Evolutionary conservation across 92 coral and sea anemone genomes (phyloP).

Genomic region (Bergia sp.): DNA sequence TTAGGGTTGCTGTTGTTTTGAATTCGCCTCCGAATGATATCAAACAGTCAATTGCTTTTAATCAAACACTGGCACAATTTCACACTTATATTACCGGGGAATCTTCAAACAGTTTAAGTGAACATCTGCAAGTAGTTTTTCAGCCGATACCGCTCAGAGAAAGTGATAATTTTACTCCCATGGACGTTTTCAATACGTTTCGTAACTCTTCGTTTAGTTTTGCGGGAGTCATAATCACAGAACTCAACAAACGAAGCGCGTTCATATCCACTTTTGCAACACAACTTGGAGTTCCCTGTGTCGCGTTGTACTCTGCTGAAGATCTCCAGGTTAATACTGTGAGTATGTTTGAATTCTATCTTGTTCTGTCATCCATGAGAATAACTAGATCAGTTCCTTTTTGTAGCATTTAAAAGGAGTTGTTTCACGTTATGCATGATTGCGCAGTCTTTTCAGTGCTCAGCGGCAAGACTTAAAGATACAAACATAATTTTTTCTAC

Average conservation of each 20-base stretch:
- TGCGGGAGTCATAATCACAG: background rate
- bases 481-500: too few relatives aligned
- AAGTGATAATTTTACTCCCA: background rate
- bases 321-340: background rate
- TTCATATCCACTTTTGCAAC: background rate
- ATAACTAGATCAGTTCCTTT: too few relatives aligned
- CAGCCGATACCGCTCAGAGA: background rate
- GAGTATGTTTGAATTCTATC: background rate
- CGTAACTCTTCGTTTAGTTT: background rate
- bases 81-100: background rate
- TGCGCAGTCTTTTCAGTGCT: too few relatives aligned
- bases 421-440: too few relatives aligned
- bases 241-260: background rate
- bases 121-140: background rate
- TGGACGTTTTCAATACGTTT: background rate
- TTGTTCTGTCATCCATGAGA: too few relatives aligned
- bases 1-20: background rate
- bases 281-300: constrained; percentile 1
- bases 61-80: background rate
- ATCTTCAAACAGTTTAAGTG: background rate
- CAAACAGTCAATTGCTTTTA: background rate
- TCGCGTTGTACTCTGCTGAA: background rate
- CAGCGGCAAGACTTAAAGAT: too few relatives aligned
- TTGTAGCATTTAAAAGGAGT: too few relatives aligned
- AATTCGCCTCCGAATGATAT: background rate